Conservation (phyloP, 2,113 vertebrate species). For the Cephalopterus ornatus region DNA sequence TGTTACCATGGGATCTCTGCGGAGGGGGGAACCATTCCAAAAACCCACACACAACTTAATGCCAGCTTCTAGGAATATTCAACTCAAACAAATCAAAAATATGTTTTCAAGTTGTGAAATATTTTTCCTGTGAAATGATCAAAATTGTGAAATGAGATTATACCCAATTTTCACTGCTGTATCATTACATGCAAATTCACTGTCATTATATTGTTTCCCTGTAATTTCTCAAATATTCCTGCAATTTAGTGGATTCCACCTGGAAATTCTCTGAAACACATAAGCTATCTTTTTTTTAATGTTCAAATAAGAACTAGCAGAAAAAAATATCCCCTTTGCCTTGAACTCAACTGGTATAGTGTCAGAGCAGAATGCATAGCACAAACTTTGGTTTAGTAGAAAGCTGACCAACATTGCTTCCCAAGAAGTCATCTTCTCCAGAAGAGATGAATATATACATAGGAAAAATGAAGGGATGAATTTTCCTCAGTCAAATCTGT, state of each 20-base stretch:
- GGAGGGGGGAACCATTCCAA: too few species aligned
- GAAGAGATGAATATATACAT: neutral
- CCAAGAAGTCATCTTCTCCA: neutral
- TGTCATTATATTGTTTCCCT: neutral
- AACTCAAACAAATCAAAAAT: neutral
- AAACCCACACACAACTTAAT: neutral
- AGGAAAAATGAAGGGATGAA: neutral
- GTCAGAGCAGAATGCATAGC: neutral
- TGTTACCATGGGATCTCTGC: neutral
- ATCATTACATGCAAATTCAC: conserved; percentile 7
- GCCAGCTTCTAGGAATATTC: neutral
- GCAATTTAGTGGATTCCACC: neutral
- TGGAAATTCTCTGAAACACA: neutral
- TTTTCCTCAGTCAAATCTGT: neutral
- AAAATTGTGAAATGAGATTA: neutral
- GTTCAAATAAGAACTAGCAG: neutral
- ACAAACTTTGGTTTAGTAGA: neutral
- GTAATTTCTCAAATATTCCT: neutral
- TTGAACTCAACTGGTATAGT: neutral
- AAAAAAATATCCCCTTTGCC: neutral
- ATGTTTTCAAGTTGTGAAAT: neutral
- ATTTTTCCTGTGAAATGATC: neutral
- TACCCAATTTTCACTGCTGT: neutral
- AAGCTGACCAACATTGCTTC: neutral
- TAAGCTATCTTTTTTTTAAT: neutral